These are phyloP conservation scores for Scrobipalpa costella DNA, from an alignment of 2,888 invertebrate species.

Conservation along the genomic window DNA sequence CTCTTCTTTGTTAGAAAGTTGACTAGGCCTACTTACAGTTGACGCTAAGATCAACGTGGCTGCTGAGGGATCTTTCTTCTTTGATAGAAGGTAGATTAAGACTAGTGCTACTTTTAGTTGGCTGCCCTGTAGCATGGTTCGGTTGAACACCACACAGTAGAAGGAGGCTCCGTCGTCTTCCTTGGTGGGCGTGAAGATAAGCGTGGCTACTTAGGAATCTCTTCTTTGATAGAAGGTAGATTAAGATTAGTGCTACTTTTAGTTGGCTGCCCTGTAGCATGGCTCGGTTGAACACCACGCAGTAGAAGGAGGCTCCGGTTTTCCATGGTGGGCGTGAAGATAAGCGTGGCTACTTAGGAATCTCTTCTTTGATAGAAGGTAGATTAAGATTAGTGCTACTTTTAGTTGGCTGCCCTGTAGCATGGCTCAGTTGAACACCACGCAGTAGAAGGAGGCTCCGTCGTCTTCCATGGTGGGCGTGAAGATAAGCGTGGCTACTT, in stretches of 20 bases:
- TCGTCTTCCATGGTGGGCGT: conserved; percentile 91
- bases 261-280: conserved; percentile 90
- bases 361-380: no score
- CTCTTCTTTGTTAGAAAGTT: no score
- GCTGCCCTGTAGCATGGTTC: conserved; percentile 91
- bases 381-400: no score
- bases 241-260: no score
- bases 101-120: no score
- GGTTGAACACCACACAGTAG: conserved; percentile 93
- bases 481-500: conserved; percentile 86
- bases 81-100: no score
- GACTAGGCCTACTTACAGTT: no score
- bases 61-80: no score
- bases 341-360: conserved; percentile 86
- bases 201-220: conserved; percentile 86
- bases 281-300: conserved; percentile 94
- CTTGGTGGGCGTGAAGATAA: conserved; percentile 88
- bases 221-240: no score
- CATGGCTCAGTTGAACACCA: conserved; percentile 95
- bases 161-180: conserved; percentile 92
- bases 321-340: conserved; percentile 88
- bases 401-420: conserved; percentile 89
- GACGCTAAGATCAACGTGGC: no score
- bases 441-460: conserved; percentile 90
- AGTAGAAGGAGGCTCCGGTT: conserved; percentile 90